A percentile compares a stretch with the other conserved stretches of the same genome.
Conservation (phyloP, 2,113 vertebrate genomes). For the Nipponia nippon region DNA sequence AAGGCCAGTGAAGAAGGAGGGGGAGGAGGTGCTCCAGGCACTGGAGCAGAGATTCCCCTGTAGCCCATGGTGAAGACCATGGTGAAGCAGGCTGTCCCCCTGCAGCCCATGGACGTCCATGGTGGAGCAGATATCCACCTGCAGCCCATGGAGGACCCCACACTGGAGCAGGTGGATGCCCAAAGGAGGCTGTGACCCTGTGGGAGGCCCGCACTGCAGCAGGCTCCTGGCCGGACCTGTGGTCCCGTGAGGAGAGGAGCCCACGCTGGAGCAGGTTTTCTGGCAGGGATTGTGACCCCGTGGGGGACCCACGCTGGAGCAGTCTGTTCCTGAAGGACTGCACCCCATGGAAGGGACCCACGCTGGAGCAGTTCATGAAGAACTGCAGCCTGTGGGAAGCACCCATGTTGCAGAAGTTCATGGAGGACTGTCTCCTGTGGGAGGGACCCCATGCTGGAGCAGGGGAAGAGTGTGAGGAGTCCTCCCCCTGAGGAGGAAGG, state of each 20-base stretch:
- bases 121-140: background rate
- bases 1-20: too few relatives aligned
- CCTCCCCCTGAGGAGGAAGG: too few relatives aligned
- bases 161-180: too few relatives aligned
- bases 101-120: background rate
- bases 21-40: background rate
- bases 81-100: background rate
- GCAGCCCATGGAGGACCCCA: fast-evolving
- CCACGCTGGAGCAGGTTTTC: background rate
- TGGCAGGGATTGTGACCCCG: background rate
- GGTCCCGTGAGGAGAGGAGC: background rate
- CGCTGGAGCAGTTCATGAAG: background rate
- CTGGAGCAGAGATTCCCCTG: background rate
- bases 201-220: fast-evolving
- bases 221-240: background rate
- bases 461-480: too few relatives aligned
- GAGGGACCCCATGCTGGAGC: too few relatives aligned
- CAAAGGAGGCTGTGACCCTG: background rate
- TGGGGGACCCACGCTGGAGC: background rate
- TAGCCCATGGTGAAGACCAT: background rate
- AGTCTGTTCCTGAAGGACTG: background rate
- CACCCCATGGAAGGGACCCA: background rate
- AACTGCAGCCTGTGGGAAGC: background rate
- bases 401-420: background rate
- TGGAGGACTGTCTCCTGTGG: too few relatives aligned